Evolutionary conservation across 1,140 invertebrate genomes (phyloP), one percentile per base, ranked within the genome.

Genomic region (Pseudoatta argentina): DNA sequence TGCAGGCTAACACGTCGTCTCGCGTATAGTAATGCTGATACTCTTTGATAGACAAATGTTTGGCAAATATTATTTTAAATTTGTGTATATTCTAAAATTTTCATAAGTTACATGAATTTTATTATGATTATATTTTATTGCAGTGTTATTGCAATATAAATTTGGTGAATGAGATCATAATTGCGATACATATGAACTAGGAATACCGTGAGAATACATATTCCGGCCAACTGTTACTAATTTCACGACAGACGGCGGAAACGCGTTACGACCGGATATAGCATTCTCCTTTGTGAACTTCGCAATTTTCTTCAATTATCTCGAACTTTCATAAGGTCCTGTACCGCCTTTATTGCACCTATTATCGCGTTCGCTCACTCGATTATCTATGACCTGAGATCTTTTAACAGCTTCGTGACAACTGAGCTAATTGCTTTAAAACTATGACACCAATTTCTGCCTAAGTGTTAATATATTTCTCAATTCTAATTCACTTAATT

Each of bases 1-100:
- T 91, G 83, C 88, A 81, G 72, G 76, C 61, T 44, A 85, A 55
- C 78, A 78, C 48, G 16, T 27, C 69, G 24, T 51, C 53, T 51
- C 39, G 24, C 24, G 7, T 44, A 34, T 71, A 39, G 64, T 27
- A 71, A 71, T 61, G 39, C 21, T 39, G 21, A 48, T 51, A 61
- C 14, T 55, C 21, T 59, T 82, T 57, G 67, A 16, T 48, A 61
- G 39, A 83, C 48, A 71, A 81, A 73, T 73, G n/a, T 75, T 73
- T 51, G 10, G 8, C 4, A 57, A 18, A 57, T n/a, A 57, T 57
- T 57, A 18, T 55, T 55, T 7, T 61, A 18, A 51, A 61, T 61
- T 82, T 12, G 24, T 12, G 39, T 21, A 18, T 24, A 16, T 34
- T 27, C 7, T 73, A 51, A 73, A 61, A 51, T n/a, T 34, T 10